Conservation (phyloP, 2,888 invertebrate genomes). For the Smittia aterrima region DNA sequence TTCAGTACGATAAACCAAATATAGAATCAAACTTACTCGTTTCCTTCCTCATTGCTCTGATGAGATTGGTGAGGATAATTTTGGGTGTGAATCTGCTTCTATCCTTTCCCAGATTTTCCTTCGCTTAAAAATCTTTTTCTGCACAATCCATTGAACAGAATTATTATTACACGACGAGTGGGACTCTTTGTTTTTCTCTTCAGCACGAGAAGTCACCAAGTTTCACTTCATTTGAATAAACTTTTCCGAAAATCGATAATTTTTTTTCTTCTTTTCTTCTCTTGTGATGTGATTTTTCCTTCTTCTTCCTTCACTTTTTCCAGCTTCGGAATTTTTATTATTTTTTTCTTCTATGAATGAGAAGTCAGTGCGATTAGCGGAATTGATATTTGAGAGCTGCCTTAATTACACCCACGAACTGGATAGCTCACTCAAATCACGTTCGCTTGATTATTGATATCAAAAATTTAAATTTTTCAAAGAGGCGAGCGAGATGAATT, state of each 20-base stretch:
- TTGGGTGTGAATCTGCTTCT: conserved; percentile 8
- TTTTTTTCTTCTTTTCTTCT: conserved; percentile 13
- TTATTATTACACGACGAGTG: not conserved
- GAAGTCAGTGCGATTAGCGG: not conserved
- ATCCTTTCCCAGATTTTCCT: not conserved
- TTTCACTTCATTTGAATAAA: conserved; percentile 23
- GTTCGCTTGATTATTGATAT: conserved; percentile 11
- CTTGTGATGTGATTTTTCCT: not conserved
- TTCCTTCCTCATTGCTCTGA: no score
- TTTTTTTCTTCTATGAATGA: not conserved
- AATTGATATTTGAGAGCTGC: not conserved
- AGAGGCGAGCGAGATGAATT: not conserved
- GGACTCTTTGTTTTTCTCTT: not conserved
- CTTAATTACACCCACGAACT: conserved; percentile 18
- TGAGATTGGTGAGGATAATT: no score
- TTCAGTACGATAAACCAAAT: no score
- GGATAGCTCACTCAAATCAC: not conserved
- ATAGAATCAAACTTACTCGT: no score
- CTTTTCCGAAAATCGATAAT: conserved; percentile 25
- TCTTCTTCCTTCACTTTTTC: not conserved
- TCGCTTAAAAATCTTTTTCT: not conserved
- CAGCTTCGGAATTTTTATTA: conserved; percentile 3
- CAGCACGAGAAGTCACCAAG: not conserved
- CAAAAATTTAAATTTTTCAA: not conserved
- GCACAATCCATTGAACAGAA: conserved; percentile 7